Percentiles rank a stretch among this genome's conserved stretches.
Evolutionary conservation across 2,113 vertebrate species (phyloP).

Genomic region (Amblyornis subalaris): DNA sequence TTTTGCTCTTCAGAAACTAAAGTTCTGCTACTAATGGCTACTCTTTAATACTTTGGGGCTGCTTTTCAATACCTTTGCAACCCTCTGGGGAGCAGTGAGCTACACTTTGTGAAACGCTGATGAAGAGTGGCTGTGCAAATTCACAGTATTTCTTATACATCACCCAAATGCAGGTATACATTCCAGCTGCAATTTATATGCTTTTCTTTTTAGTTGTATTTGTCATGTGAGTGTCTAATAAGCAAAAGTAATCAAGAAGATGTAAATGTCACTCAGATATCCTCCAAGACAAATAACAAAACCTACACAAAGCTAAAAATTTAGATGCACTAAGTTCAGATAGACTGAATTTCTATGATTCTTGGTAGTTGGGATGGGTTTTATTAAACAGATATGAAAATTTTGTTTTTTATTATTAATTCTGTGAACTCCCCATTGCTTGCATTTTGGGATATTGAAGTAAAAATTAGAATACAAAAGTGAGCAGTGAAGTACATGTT

Average conservation of each 20-base stretch:
- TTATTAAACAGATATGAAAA: background rate
- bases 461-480: background rate
- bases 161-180: background rate
- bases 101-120: background rate
- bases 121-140: background rate
- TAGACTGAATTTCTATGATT: background rate
- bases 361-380: background rate
- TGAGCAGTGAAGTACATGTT: background rate
- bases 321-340: fast-evolving
- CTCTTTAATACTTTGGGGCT: background rate
- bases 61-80: background rate
- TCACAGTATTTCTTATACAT: background rate
- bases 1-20: background rate
- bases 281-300: background rate
- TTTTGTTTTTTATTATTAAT: background rate
- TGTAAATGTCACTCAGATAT: background rate
- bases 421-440: background rate
- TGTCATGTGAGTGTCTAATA: background rate
- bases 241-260: background rate
- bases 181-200: background rate
- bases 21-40: background rate
- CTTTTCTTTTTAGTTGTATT: background rate
- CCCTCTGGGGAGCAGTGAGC: background rate
- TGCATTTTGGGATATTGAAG: background rate
- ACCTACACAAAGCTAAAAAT: background rate